phyloP scores from a whole-genome alignment of 2,797 vertebrate genomes.

The Benthosema pterotum region DNA sequence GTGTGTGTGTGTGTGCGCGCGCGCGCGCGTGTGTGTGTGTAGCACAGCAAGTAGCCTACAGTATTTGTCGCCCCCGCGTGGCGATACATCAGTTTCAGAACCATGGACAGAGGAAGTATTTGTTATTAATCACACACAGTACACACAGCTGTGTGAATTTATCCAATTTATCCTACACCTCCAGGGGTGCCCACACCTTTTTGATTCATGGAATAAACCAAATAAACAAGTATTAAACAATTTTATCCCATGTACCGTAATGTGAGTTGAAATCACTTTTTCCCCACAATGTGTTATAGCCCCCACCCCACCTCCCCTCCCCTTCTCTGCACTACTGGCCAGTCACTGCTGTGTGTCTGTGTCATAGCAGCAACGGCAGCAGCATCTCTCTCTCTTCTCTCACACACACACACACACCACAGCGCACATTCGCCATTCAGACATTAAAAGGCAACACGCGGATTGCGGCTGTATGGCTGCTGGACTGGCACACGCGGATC shows the following conservation, averaged over 20 bases:
- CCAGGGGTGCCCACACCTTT: too few relatives aligned
- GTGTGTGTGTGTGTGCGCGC: too few relatives aligned
- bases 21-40: too few relatives aligned
- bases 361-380: conserved; percentile 43
- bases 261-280: too few relatives aligned
- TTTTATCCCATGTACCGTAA: too few relatives aligned
- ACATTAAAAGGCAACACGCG: conserved; percentile 38
- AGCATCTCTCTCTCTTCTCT: too few relatives aligned
- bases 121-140: too few relatives aligned
- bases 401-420: too few relatives aligned
- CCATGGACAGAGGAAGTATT: conserved; percentile 43
- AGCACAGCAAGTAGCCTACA: background rate
- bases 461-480: conserved; percentile 42
- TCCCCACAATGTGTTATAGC: background rate
- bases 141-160: too few relatives aligned
- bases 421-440: conserved; percentile 15
- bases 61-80: conserved; percentile 37
- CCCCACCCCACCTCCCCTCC: conserved; percentile 28
- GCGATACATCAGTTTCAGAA: conserved; percentile 57
- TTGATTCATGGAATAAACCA: too few relatives aligned
- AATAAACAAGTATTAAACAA: too few relatives aligned
- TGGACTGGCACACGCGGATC: conserved; percentile 27
- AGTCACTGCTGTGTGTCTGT: conserved; percentile 52
- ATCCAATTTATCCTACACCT: too few relatives aligned
- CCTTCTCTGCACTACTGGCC: conserved; percentile 71